Conservation (phyloP, 2,113 vertebrate genomes). For the Bubalus kerabau region DNA sequence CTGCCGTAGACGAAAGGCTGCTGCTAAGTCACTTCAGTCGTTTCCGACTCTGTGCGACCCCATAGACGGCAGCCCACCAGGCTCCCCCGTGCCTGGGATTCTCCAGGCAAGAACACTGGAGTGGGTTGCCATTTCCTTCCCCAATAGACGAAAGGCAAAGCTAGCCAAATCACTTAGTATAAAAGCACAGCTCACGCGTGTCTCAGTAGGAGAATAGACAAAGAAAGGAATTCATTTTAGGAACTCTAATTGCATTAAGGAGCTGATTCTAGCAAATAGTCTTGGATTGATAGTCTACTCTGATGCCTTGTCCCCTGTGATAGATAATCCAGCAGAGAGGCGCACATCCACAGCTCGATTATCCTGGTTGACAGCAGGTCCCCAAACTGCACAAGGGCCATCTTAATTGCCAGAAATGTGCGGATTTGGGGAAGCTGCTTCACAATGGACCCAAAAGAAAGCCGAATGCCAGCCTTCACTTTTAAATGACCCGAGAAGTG, state of each 20-base stretch:
- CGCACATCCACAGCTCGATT: neutral
- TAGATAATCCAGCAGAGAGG: neutral
- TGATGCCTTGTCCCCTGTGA: neutral
- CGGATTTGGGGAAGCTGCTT: neutral
- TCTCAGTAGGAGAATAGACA: conserved; percentile 21
- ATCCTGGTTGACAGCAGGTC: neutral
- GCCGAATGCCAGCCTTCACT: neutral
- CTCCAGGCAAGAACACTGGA: no score
- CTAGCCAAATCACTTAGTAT: conserved; percentile 3
- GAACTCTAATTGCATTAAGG: conserved; percentile 52
- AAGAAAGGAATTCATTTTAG: conserved; percentile 49
- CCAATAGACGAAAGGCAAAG: fast-evolving
- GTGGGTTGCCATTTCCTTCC: no score
- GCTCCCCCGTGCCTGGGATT: no score
- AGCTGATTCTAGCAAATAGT: conserved; percentile 52
- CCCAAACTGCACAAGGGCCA: neutral
- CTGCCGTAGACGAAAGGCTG: neutral
- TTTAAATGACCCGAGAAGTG: neutral
- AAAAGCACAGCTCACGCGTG: neutral
- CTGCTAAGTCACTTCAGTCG: no score
- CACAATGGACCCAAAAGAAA: neutral
- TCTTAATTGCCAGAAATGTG: neutral
- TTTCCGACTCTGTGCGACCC: no score
- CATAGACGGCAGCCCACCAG: no score
- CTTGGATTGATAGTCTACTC: neutral